A percentile compares a stretch with the other conserved stretches of the same genome.
Evolutionary conservation across 2,797 vertebrate genomes (phyloP).

Genomic region (Poecilia picta): DNA sequence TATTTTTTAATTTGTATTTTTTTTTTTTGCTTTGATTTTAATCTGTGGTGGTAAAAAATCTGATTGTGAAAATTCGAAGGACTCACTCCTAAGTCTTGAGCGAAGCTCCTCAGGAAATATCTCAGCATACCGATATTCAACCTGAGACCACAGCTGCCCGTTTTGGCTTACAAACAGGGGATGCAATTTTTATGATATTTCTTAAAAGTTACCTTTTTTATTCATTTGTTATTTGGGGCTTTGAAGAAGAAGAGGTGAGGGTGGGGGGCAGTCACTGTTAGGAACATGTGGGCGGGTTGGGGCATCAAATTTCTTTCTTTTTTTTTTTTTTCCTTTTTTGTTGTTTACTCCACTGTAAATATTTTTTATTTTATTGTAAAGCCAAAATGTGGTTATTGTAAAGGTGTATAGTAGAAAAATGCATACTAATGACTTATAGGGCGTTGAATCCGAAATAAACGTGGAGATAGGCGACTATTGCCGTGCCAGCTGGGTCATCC

Average conservation of each 20-base stretch:
- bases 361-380: conserved; percentile 80
- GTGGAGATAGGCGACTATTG: conserved; percentile 56
- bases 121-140: conserved; percentile 60
- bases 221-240: conserved; percentile 61
- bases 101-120: conserved; percentile 68
- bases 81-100: conserved; percentile 65
- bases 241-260: conserved; percentile 5
- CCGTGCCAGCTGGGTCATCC: conserved; percentile 76
- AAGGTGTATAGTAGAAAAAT: conserved; percentile 77
- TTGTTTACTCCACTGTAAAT: conserved; percentile 82
- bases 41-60: conserved; percentile 43
- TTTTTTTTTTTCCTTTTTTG: conserved; percentile 30
- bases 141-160: conserved; percentile 64
- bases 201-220: conserved; percentile 69
- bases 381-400: conserved; percentile 78
- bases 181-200: conserved; percentile 75
- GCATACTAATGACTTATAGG: conserved; percentile 63
- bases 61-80: conserved; percentile 55
- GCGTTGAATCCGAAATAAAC: conserved; percentile 58
- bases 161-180: conserved; percentile 65
- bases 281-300: conserved; percentile 21
- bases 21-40: conserved; percentile 32
- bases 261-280: conserved; percentile 40
- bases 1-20: conserved; percentile 7
- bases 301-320: conserved; percentile 25